Evolutionary conservation across 2,113 vertebrate genomes (phyloP).

Genomic region (Phyllopteryx taeniolatus): DNA sequence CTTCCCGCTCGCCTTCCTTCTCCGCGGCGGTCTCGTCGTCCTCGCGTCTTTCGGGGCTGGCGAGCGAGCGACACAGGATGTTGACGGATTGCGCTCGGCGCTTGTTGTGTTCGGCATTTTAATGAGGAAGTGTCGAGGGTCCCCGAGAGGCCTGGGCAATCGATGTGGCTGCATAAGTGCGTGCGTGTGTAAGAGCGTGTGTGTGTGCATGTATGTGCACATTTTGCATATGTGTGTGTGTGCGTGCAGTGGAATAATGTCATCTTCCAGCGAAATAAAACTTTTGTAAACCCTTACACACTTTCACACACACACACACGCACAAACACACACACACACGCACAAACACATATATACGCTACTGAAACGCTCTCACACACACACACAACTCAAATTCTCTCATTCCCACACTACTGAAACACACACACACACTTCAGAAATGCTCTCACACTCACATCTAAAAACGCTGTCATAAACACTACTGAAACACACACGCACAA

Average conservation of each 20-base stretch:
- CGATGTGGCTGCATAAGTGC: constrained; percentile 50
- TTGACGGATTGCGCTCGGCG: not conserved
- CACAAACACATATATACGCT: not conserved
- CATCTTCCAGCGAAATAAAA: constrained; percentile 54
- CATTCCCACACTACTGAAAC: not conserved
- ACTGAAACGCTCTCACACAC: not conserved
- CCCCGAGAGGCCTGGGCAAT: constrained; percentile 59
- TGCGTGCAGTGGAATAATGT: constrained; percentile 42
- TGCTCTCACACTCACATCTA: no score
- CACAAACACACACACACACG: not conserved
- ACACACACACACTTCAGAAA: not conserved
- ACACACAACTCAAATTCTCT: constrained; percentile 1
- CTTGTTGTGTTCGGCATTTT: constrained; percentile 55
- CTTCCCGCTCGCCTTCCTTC: not conserved
- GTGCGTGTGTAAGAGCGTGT: constrained; percentile 16
- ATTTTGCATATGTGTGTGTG: constrained; percentile 13
- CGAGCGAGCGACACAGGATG: not conserved
- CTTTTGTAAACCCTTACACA: constrained; percentile 51
- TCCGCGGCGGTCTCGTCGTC: not conserved
- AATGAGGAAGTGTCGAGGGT: constrained; percentile 60
- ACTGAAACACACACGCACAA: not conserved
- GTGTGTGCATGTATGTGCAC: not conserved
- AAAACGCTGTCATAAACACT: no score
- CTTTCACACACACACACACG: constrained; percentile 18
- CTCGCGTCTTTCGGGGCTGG: not conserved